A percentile compares a stretch with the other conserved stretches of the same genome.
These are phyloP conservation scores for Oithona nana DNA, from an alignment of 2,888 invertebrate genomes.

Conservation along the genomic window DNA sequence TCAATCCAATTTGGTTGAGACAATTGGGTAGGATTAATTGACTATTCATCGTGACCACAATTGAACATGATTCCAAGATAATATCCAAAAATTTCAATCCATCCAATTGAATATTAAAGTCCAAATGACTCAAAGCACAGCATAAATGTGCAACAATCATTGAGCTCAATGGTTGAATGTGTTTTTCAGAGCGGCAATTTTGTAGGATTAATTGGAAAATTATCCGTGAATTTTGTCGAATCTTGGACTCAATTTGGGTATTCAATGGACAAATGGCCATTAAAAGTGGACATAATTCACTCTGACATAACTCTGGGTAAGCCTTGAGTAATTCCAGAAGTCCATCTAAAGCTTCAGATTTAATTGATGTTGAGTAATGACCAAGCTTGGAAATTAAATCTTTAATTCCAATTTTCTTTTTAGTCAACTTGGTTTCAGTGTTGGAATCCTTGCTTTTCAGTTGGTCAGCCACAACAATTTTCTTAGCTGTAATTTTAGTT, in stretches of 20 bases:
- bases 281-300: background rate
- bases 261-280: background rate
- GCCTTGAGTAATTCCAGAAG: background rate
- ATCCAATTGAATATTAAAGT: background rate
- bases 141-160: slow-evolving; percentile 4
- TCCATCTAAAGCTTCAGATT: background rate
- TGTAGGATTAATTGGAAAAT: background rate
- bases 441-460: background rate
- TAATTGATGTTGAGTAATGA: background rate
- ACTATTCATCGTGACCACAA: background rate
- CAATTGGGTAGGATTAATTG: background rate
- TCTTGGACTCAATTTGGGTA: background rate
- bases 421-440: background rate
- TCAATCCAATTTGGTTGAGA: background rate
- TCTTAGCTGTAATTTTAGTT: background rate
- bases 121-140: slow-evolving; percentile 6
- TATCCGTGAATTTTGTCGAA: background rate
- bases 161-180: background rate
- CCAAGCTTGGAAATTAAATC: background rate
- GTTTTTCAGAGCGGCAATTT: background rate
- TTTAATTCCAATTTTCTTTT: background rate
- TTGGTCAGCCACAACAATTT: background rate
- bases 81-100: background rate
- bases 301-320: background rate
- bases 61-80: background rate